Evolutionary conservation across 64 coral and sea anemone genomes (phyloP), one percentile per base, ranked within the genome.

Genomic region (Stichodactyla mertensii): DNA sequence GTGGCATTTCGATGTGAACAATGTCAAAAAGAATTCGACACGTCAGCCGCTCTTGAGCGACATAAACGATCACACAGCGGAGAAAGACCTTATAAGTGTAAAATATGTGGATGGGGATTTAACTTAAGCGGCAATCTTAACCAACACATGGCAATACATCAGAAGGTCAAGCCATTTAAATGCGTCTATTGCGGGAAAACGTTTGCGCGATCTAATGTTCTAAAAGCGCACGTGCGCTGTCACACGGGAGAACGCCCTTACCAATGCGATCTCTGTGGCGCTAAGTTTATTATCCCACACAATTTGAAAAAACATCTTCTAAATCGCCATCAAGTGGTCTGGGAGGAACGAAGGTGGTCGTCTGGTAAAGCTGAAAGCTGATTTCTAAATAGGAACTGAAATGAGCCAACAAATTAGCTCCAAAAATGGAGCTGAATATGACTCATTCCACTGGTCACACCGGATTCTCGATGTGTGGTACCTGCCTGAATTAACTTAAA

Each of bases 121-220:
- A 97, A 93, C 18, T 91, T 93, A 60, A 93, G 89, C 62, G 91
- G 91, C 27, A 93, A 97, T 66, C 70, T 97, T 6, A 97, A 93
- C 80, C 91, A 97, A 80, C 95, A 97, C 69, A 86, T 93, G 66
- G 92, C 91, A 9, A 97, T 97, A 55, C 95, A 97, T 36, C 92
- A 93, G 28, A 93, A 97, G 78, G 95, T 93, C 52, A 97, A 97
- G 52, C 91, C 95, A 53, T 97, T 93, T 57, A 93, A 93, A 78
- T 97, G 95, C 83, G 92, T 93, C 54, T 93, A 93, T 60, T 97
- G 95, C 69, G 92, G 91, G 4, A 97, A 97, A 71, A 93, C 95
- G 70, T 97, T 97, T 84, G 92, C 91, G 57, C 89, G 92, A 6
- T 97, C 95, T 23, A 93, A 93, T 79, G 95, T 93, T 28, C 92